Base-by-base conservation (phyloP, 2,113 vertebrate species). In the Percopsis transmontana region DNA sequence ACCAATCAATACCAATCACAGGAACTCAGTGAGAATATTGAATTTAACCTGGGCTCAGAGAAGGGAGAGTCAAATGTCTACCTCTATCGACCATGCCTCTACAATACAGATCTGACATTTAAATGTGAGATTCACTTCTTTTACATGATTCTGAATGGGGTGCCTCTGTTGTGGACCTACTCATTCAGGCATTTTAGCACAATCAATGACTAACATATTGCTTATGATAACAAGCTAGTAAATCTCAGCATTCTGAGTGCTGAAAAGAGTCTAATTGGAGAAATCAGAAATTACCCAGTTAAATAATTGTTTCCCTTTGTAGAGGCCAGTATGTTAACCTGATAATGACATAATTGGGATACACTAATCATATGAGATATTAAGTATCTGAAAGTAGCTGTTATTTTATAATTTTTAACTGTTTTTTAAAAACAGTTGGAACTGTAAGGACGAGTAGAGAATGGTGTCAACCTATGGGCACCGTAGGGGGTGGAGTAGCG, bases 71-170 rank as follows among this genome's bases (percentile, higher is more conserved):
- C 65, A 67, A 67, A 79, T 42, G 72, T 75, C 76, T 75, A 69
- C 20, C 0, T 62, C 23, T 41, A 85, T 76, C 20, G 82, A 84
- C 78, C 57, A 54, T 53, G 66, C 39, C 66, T 80, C 72, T 61
- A 64, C 72, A 84, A 58, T 51, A 27, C 51, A 69, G 58, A 58
- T 58, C 48, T 84, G 84, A 80, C 82, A 85, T 87, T 89, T 87
- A 69, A 69, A 61, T 61, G 66, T 74, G 33, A 59, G 72, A 81
- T 70, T 72, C 65, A 16, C 40, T 74, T 20, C 62, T n/a, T 70
- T 81, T 75, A 44, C 57, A 71, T 23, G 76, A 54, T 42, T 55
- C 33, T 62, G 42, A 65, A 74, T 76, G 66, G 27, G 66, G 73
- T 52, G 58, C 59, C 14, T 55, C 48, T 47, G 50, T 33, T 77